Conservation (phyloP, 2,797 vertebrate species). For the Sylvilagus floridanus region DNA sequence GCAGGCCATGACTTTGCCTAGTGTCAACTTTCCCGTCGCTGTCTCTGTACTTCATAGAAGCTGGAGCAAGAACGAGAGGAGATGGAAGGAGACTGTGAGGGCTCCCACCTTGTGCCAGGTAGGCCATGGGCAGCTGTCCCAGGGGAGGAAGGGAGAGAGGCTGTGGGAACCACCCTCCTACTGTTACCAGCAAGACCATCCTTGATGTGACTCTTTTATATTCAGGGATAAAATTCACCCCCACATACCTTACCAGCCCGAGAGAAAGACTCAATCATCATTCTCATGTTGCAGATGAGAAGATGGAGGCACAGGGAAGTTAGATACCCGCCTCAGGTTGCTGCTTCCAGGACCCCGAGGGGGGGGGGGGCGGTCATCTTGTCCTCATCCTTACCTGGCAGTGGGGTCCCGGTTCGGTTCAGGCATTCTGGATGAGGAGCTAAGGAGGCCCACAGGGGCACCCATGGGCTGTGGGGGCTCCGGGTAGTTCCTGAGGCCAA, state of each 20-base stretch:
- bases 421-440: neutral
- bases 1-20: neutral
- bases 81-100: conserved; percentile 83
- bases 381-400: neutral
- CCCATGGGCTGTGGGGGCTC: neutral
- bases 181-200: neutral
- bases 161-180: neutral
- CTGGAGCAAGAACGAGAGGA: conserved; percentile 89
- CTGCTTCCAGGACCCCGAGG: neutral
- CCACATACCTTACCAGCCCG: too few relatives aligned
- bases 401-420: neutral
- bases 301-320: neutral
- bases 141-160: neutral
- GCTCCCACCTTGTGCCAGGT: conserved; percentile 53
- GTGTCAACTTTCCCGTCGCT: rapidly evolving
- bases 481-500: neutral
- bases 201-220: neutral
- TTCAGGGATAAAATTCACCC: neutral
- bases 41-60: conserved; percentile 86
- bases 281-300: neutral
- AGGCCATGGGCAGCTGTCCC: neutral
- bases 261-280: neutral
- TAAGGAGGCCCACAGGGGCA: neutral
- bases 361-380: neutral
- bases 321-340: neutral